Evolutionary conservation across 2,888 invertebrate genomes (phyloP), one percentile per base, ranked within the genome.

Genomic region (Noctua janthe): DNA sequence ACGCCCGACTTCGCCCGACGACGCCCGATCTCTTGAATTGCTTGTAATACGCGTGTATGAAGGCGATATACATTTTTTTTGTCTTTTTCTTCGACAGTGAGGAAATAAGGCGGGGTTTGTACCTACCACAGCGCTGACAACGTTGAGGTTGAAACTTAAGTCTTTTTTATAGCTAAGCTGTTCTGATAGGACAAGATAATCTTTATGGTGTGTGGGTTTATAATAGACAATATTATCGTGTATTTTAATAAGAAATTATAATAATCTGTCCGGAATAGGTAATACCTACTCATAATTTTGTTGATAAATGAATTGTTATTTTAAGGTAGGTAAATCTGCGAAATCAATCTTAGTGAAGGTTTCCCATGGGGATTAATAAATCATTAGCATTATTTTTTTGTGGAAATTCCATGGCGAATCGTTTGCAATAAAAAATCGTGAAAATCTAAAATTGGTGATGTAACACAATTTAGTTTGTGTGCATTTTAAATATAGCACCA

Each of bases 1-100:
- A 91, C 89, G 89, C 90, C 89, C 86, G 90, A 90, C 87, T 89
- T 91, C 91, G 90, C 87, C 67, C 72, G 80, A 80, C 80, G 73
- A 49, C 80, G 64, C n/a, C 56, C 86, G 90, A 90, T 91, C 90
- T 90, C 88, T 88, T 80, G 82, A 82, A 87, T 85, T 78, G 83
- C 90, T 88, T 90, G 81, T 88, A 90, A 90, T 90, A 81, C 77
- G 70, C 81, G 35, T 87, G 88, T 87, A 84, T 71, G 78, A 66
- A 71, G 81, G 82, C 76, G 47, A 83, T 90, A 83, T 83, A 85
- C 81, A 78, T 78, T 78, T 83, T 81, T 80, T 82, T 82, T 69
- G 67, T 72, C 11, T 86, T 82, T 78, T 78, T 82, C 43, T 81
- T 77, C 20, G 29, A 71, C 74, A 39, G n/a, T 86, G 80, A 47